Evolutionary conservation across 64 coral and sea anemone genomes (phyloP).

Genomic region (Pocillopora verrucosa): DNA sequence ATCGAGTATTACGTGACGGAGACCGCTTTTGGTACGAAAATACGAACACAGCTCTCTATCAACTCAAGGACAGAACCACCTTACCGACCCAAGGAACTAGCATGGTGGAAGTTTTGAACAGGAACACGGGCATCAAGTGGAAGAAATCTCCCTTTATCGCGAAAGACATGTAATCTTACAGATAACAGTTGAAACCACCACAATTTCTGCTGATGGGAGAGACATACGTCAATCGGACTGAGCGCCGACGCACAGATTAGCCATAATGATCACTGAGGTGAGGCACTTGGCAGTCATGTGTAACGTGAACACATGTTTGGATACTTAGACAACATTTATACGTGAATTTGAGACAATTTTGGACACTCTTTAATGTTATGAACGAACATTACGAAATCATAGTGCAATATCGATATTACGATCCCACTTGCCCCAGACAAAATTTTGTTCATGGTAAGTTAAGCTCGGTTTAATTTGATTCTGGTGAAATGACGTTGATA

Average conservation of each 20-base stretch:
- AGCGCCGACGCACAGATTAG: neutral
- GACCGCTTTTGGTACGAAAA: constrained; percentile 92
- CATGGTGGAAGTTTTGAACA: constrained; percentile 71
- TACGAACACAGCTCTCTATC: constrained; percentile 66
- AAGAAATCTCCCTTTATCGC: constrained; percentile 70
- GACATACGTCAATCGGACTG: constrained; percentile 3
- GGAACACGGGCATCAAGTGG: constrained; percentile 88
- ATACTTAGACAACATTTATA: neutral
- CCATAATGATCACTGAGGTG: neutral
- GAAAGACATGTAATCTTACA: neutral
- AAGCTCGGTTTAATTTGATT: no score
- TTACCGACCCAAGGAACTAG: constrained; percentile 71
- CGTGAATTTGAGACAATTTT: neutral
- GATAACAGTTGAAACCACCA: neutral
- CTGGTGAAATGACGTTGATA: no score
- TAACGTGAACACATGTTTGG: neutral
- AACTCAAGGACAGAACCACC: constrained; percentile 65
- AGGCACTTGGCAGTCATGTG: neutral
- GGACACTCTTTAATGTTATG: no score
- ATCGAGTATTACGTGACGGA: constrained; percentile 72
- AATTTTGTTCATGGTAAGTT: no score
- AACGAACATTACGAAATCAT: no score
- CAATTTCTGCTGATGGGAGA: no score
- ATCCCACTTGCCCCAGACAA: no score
- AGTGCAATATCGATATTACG: no score